Base-by-base conservation (phyloP, 2,797 vertebrate species). In the Acestrorhynchus altus region DNA sequence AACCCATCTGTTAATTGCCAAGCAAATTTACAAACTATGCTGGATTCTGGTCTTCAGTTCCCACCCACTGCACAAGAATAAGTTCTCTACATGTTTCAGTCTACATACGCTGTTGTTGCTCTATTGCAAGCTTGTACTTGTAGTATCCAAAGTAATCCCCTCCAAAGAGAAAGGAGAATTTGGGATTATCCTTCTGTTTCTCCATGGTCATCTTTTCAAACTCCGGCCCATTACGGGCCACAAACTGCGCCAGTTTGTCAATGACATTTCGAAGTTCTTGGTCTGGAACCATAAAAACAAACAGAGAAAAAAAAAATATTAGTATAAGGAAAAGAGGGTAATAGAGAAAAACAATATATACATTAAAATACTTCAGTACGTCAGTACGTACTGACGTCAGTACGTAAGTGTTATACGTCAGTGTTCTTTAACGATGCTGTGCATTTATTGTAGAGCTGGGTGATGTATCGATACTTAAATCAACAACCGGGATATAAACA, bases 181-280 rank as follows among this genome's bases (percentile, higher is more conserved):
- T 99, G 0, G 93, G 95, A 82, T 99, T 99, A 87, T 99, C 97
- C 86, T 98, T 98, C 92, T 99, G 98, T 86, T 99, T 99, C 90
- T 98, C 97, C 98, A 98, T 99, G 2, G 98, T 99, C 98, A 99
- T 99, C 90, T 98, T 99, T 91, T 99, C 97, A 83, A 99, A 99
- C 87, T 99, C 97, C 0, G 98, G 98, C 54, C 98, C 97, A 42
- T 98, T 99, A 57, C 98, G 95, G 40, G 98, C 96, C 46, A 99
- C 98, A 83, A 99, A 99, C 89, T 99, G 98, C 31, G 98, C 98
- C 86, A 99, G 88, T 84, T 99, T 99, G 92, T 99, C 98, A 61
- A 99, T 99, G 86, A 99, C 97, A 92, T 99, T 99, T 83, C 95
- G 95, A 77, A 98, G 94, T 86, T 99, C 98, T 87, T 99, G 98